phyloP scores from a whole-genome alignment of 2,797 vertebrate genomes.

The Ceryle rudis region DNA sequence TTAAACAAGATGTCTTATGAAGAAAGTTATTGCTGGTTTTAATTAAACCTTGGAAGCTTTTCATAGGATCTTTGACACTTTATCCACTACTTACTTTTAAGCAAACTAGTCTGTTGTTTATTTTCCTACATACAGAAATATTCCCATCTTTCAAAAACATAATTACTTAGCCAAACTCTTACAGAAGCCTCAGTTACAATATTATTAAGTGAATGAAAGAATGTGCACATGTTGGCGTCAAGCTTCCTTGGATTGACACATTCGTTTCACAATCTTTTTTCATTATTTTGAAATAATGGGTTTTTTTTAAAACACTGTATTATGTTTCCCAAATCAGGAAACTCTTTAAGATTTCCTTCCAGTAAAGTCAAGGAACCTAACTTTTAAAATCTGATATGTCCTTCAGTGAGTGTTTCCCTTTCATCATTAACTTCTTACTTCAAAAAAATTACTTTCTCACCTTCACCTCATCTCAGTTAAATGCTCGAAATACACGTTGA shows the following conservation, averaged over 20 bases:
- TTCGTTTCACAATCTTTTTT: not conserved
- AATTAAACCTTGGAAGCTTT: slow-evolving; percentile 33
- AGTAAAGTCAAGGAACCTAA: not conserved
- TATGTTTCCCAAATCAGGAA: not conserved
- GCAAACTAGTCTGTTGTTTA: not conserved
- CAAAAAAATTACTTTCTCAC: not conserved
- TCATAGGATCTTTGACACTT: slow-evolving; percentile 22
- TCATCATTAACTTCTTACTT: not conserved
- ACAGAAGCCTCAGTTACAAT: not conserved
- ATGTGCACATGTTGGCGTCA: not conserved
- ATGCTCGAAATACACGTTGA: not conserved
- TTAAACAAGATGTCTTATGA: not conserved
- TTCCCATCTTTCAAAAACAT: not conserved
- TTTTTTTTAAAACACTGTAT: not conserved
- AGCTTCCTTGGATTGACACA: not conserved
- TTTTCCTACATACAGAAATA: not conserved
- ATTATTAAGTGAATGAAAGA: not conserved
- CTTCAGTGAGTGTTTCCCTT: not conserved
- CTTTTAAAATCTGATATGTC: not conserved
- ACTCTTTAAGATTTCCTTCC: not conserved
- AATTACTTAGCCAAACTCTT: not conserved
- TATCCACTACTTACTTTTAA: not conserved
- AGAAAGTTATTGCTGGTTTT: not conserved
- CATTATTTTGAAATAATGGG: not conserved
- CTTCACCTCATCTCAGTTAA: not conserved